Evolutionary conservation across 2,888 invertebrate species (phyloP), one percentile per base, ranked within the genome.

Genomic region (Acrobasis suavella): DNA sequence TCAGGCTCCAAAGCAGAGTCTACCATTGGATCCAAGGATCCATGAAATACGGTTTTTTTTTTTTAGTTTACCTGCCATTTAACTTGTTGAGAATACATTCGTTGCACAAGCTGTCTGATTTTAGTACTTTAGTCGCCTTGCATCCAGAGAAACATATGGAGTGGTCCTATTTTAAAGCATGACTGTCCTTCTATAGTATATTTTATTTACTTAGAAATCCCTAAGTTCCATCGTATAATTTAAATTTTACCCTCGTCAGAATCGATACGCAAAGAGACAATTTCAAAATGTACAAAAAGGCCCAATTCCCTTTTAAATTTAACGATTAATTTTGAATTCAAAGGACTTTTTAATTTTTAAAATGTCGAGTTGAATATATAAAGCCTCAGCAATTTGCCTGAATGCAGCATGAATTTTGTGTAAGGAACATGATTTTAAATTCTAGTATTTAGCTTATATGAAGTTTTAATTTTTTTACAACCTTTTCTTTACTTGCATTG

Each of bases 191-290:
- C 14, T 46, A 6, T 46, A 46, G 14, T 14, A 1, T 46, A 2
- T n/a, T 14, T 46, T n/a, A 10, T 46, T 46, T 46, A 46, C 32
- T 46, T 2, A n/a, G 14, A 12, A 42, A 42, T 42, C 10, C 42
- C 14, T 46, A 46, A 14, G 46, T 46, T 46, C 38, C 9, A 10
- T 38, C 10, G n/a, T 52, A 10, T 39, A 17, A 56, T 56, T 56
- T 56, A 42, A 42, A 56, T 42, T 56, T 5, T n/a, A 56, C 56
- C 56, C 56, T 56, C 39, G 22, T 56, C 56, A 56, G 42, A 54
- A 54, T 38, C 54, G 54, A 42, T 39, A 38, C 15, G 15, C 16
- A 12, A 39, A n/a, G 55, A 14, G 17, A 17, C 55, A 56, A 56
- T 42, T 52, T 38, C 46, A 46, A 46, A 46, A 14, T 9, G 38